Conservation (phyloP, 2,113 vertebrate species). For the Apaloderma vittatum region DNA sequence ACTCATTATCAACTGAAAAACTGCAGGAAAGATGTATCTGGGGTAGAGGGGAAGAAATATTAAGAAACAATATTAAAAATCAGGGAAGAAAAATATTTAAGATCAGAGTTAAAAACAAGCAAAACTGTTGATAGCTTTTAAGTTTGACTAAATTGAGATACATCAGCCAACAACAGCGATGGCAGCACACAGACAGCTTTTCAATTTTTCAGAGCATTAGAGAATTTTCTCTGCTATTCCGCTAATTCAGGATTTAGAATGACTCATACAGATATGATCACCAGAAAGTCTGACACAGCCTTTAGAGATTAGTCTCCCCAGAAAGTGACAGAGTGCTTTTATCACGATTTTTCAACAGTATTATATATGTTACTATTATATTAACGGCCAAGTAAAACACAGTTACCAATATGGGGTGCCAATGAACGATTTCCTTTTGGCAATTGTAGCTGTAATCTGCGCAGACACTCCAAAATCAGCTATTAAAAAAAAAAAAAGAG, state of each 20-base stretch:
- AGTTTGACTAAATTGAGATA: background rate
- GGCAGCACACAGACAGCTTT: background rate
- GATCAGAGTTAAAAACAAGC: background rate
- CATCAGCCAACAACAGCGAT: background rate
- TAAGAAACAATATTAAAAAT: background rate
- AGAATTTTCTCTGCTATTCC: background rate
- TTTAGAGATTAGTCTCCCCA: background rate
- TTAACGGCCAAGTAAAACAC: conserved; percentile 39
- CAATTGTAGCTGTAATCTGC: conserved; percentile 97
- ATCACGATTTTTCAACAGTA: background rate
- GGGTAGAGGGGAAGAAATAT: background rate
- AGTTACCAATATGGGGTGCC: conserved; percentile 98
- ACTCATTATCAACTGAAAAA: background rate
- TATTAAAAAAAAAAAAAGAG: conserved; percentile 58
- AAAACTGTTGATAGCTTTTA: background rate
- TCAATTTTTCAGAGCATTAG: background rate
- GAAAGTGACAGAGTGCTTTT: background rate
- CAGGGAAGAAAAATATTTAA: background rate
- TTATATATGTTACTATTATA: background rate
- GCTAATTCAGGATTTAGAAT: background rate
- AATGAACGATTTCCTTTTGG: conserved; percentile 99
- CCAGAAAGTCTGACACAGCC: background rate
- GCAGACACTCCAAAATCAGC: conserved; percentile 99
- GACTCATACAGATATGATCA: background rate
- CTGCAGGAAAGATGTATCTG: background rate